Conservation (phyloP, 2,797 vertebrate genomes). For the Pelobates cultripes region DNA sequence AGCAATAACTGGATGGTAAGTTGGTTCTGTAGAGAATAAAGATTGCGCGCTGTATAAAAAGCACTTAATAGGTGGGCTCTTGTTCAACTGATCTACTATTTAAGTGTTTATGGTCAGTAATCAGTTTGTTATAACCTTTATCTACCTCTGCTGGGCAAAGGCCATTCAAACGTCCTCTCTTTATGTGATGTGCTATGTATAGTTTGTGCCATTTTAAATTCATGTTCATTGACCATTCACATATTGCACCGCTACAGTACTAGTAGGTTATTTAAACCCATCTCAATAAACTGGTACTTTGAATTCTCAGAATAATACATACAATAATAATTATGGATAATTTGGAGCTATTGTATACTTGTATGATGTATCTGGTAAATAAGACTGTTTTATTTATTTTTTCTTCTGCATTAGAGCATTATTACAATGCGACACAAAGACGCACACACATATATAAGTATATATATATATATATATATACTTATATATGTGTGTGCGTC, state of each 20-base stretch:
- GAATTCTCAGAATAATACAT: conserved; percentile 46
- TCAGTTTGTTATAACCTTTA: conserved; percentile 69
- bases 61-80: conserved; percentile 63
- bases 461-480: no score
- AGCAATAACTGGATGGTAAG: conserved; percentile 64
- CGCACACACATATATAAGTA: no score
- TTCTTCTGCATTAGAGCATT: no score
- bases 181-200: conserved; percentile 53
- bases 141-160: conserved; percentile 69
- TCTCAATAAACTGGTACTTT: conserved; percentile 54
- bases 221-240: conserved; percentile 55
- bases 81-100: conserved; percentile 65
- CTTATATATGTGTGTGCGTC: no score
- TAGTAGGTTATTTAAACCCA: conserved; percentile 51
- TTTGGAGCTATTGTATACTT: conserved; percentile 50
- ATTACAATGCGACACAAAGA: no score
- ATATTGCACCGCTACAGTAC: conserved; percentile 45
- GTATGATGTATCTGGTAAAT: conserved; percentile 57
- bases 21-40: conserved; percentile 54
- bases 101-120: conserved; percentile 65
- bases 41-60: conserved; percentile 60
- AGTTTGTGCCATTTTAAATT: conserved; percentile 55
- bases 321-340: conserved; percentile 46
- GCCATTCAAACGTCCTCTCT: conserved; percentile 57
- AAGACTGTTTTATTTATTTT: conserved; percentile 23